A percentile compares a stretch with the other conserved stretches of the same genome.
phyloP scores from a whole-genome alignment of 1,140 invertebrate species.

The Trachelipus rathkii region DNA sequence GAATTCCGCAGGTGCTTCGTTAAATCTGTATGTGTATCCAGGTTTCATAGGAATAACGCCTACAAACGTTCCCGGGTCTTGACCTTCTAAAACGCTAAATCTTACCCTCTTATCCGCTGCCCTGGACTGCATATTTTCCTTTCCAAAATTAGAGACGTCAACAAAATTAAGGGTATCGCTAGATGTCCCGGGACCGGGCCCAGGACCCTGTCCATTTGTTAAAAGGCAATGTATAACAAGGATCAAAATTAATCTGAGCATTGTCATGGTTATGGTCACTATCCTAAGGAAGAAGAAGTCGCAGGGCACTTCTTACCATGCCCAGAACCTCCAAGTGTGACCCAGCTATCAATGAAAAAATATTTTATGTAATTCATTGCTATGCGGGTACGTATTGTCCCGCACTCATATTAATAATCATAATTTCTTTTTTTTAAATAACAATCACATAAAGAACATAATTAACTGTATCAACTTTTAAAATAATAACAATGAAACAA shows the following conservation, averaged over 20 bases:
- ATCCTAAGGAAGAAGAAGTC: conserved; percentile 27
- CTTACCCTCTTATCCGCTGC: conserved; percentile 79
- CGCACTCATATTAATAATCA: conserved; percentile 33
- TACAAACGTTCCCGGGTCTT: conserved; percentile 72
- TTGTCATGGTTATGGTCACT: conserved; percentile 34
- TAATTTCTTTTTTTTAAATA: neutral
- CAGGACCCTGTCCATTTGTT: conserved; percentile 48
- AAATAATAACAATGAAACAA: conserved; percentile 33
- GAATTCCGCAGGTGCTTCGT: conserved; percentile 81
- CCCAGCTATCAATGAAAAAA: conserved; percentile 34
- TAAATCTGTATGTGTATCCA: conserved; percentile 84
- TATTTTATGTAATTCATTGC: conserved; percentile 35
- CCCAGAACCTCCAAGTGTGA: conserved; percentile 33
- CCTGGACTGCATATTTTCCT: conserved; percentile 73
- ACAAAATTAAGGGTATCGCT: conserved; percentile 8
- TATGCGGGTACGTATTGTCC: conserved; percentile 21
- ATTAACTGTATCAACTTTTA: conserved; percentile 1
- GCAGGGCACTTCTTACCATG: conserved; percentile 28
- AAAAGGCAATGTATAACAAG: conserved; percentile 46
- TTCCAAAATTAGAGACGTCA: conserved; percentile 25
- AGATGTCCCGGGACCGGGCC: conserved; percentile 42
- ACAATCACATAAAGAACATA: no score
- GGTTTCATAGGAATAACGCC: conserved; percentile 79
- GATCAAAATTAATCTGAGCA: conserved; percentile 46
- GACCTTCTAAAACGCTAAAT: conserved; percentile 76